phyloP scores from a whole-genome alignment of 2,113 vertebrate species.

The Cyprinodon variegatus region DNA sequence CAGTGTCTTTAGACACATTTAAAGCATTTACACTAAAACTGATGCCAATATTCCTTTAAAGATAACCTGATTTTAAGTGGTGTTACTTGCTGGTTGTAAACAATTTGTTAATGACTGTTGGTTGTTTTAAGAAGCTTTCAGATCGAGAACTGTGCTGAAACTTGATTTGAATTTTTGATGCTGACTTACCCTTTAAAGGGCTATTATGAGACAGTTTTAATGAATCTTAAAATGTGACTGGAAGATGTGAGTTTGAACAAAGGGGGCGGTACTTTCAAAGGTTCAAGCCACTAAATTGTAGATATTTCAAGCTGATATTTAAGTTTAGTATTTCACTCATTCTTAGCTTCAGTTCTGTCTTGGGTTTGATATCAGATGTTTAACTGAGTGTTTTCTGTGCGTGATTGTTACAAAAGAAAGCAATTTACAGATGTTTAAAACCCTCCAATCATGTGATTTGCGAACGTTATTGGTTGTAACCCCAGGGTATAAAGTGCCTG shows the following conservation, averaged over 20 bases:
- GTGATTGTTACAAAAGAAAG: slow-evolving; percentile 6
- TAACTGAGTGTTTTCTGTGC: background rate
- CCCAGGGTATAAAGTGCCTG: slow-evolving; percentile 9
- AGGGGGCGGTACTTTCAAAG: background rate
- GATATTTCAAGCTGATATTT: slow-evolving; percentile 32
- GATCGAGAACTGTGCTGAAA: slow-evolving; percentile 7
- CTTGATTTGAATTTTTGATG: slow-evolving; percentile 36
- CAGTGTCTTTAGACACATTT: slow-evolving; percentile 32
- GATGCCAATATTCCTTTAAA: slow-evolving; percentile 43
- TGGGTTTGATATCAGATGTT: background rate
- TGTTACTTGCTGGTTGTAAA: slow-evolving; percentile 39
- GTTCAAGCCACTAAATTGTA: slow-evolving; percentile 32
- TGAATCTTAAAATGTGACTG: slow-evolving; percentile 39
- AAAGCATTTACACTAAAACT: slow-evolving; percentile 37
- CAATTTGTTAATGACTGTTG: slow-evolving; percentile 28
- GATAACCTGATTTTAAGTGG: slow-evolving; percentile 26
- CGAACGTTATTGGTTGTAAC: background rate
- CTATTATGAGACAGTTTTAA: slow-evolving; percentile 55
- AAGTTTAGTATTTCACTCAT: slow-evolving; percentile 12
- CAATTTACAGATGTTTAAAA: slow-evolving; percentile 2
- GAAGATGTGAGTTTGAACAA: background rate
- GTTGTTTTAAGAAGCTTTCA: slow-evolving; percentile 3
- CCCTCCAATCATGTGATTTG: background rate
- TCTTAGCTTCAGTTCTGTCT: slow-evolving; percentile 21
- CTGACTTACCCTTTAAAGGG: slow-evolving; percentile 62